phyloP scores from a whole-genome alignment of 64 coral and sea anemone genomes.

The Montipora capricornis region DNA sequence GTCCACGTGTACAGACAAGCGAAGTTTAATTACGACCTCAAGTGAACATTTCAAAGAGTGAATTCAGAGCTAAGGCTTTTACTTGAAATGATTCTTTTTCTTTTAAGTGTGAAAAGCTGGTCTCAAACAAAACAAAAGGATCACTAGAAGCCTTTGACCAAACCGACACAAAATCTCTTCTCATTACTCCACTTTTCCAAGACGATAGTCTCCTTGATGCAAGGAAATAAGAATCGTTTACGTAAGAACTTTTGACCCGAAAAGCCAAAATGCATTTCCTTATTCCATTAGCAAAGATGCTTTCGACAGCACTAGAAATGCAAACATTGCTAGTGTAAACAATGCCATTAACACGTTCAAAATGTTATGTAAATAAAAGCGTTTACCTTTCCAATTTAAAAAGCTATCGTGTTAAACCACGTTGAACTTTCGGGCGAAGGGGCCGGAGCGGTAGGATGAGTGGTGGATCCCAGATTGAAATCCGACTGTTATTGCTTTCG shows the following conservation, averaged over 20 bases:
- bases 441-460: background rate
- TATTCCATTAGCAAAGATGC: conserved; percentile 42
- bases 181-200: background rate
- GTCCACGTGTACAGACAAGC: conserved; percentile 15
- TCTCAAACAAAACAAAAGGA: conserved; percentile 2
- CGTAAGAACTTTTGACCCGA: background rate
- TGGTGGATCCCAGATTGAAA: background rate
- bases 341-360: conserved; percentile 54
- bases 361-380: conserved; percentile 56
- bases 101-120: conserved; percentile 47
- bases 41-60: conserved; percentile 39
- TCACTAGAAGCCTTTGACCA: background rate
- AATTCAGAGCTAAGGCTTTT: conserved; percentile 19
- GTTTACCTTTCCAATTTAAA: conserved; percentile 54
- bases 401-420: conserved; percentile 37
- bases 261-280: conserved; percentile 51
- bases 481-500: background rate
- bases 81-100: conserved; percentile 39
- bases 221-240: conserved; percentile 15
- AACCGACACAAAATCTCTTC: conserved; percentile 1
- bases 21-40: conserved; percentile 32
- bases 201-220: background rate
- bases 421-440: background rate
- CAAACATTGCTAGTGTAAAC: conserved; percentile 47
- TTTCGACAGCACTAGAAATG: conserved; percentile 26